These are phyloP conservation scores for Malachius bipustulatus DNA, from an alignment of 2,888 invertebrate genomes.

Conservation along the genomic window DNA sequence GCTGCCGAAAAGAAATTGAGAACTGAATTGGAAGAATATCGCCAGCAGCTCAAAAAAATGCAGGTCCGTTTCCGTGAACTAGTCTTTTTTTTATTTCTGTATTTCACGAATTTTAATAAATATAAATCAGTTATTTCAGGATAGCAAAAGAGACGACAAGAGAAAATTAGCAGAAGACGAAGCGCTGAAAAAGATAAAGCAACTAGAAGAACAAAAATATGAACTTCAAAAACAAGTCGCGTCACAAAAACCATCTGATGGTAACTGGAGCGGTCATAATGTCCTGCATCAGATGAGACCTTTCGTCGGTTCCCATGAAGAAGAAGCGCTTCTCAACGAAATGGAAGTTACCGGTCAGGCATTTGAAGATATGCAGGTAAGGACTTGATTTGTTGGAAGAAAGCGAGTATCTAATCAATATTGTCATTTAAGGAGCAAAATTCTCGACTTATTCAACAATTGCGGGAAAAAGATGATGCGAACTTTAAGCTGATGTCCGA, in stretches of 20 bases:
- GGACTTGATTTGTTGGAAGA: slow-evolving; percentile 1
- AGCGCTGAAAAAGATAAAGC: slow-evolving; percentile 84
- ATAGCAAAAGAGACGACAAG: slow-evolving; percentile 81
- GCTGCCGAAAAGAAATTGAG: slow-evolving; percentile 85
- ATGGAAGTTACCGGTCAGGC: slow-evolving; percentile 99
- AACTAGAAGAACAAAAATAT: slow-evolving; percentile 86
- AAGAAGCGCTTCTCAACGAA: slow-evolving; percentile 92
- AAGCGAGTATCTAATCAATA: not conserved
- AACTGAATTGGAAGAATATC: slow-evolving; percentile 80
- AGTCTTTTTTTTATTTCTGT: not conserved
- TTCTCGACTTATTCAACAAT: slow-evolving; percentile 84
- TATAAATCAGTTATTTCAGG: slow-evolving; percentile 40
- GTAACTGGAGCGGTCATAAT: slow-evolving; percentile 36
- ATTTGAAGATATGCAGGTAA: slow-evolving; percentile 90
- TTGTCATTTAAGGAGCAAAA: slow-evolving; percentile 64
- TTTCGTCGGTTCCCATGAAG: slow-evolving; percentile 72
- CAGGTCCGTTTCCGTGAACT: slow-evolving; percentile 49
- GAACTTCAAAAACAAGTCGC: slow-evolving; percentile 85
- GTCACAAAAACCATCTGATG: slow-evolving; percentile 62
- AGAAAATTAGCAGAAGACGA: slow-evolving; percentile 92
- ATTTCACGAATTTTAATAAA: not conserved
- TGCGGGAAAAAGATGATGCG: slow-evolving; percentile 94
- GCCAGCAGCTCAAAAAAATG: slow-evolving; percentile 74
- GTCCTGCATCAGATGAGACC: slow-evolving; percentile 48
- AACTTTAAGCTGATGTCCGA: slow-evolving; percentile 99